These are phyloP conservation scores for Tenodera sinensis DNA, from an alignment of 2,888 invertebrate genomes.

Conservation along the genomic window DNA sequence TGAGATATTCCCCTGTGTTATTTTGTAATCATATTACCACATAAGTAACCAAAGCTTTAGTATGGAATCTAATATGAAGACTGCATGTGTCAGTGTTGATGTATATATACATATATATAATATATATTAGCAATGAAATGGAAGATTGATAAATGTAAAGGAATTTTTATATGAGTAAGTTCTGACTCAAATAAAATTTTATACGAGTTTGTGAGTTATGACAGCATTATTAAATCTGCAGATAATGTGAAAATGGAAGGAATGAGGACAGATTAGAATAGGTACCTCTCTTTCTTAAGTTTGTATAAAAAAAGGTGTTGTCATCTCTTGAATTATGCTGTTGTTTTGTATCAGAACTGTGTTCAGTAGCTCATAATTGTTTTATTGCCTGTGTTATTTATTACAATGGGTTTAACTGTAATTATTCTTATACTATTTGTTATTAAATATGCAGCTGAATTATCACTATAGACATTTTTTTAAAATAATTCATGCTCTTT, in stretches of 20 bases:
- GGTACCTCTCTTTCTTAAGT: no score
- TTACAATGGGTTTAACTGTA: no score
- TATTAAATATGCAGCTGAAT: no score
- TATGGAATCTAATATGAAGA: conserved; percentile 2
- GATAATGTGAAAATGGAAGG: neutral
- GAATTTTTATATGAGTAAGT: conserved; percentile 1
- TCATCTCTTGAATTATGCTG: no score
- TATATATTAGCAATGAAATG: neutral
- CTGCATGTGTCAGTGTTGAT: conserved; percentile 8
- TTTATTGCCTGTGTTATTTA: no score
- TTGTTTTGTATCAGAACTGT: no score
- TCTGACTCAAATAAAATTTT: neutral
- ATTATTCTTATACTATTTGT: no score
- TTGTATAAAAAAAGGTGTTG: no score
- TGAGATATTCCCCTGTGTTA: neutral
- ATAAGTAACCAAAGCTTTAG: neutral
- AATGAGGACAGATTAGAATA: no score
- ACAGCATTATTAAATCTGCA: neutral
- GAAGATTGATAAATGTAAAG: neutral
- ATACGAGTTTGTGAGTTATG: conserved; percentile 2
- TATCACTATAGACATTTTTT: no score
- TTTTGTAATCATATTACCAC: neutral
- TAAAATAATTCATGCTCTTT: no score
- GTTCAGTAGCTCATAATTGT: no score
- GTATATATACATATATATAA: neutral